These are phyloP conservation scores for Motacilla alba DNA, from an alignment of 2,113 vertebrate species.

Conservation along the genomic window DNA sequence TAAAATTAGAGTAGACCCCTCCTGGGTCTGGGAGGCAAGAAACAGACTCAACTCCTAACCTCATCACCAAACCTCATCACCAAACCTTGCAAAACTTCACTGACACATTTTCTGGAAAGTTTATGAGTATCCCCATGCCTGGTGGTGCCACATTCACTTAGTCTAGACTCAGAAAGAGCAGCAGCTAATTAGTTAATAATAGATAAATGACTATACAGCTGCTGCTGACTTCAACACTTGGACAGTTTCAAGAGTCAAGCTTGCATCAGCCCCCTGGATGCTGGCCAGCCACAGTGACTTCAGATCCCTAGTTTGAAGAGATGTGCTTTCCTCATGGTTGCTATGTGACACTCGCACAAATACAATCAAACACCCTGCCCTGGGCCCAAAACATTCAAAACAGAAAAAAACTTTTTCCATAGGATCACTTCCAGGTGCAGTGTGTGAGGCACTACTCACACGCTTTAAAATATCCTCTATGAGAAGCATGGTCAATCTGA, in stretches of 20 bases:
- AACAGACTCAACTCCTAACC: neutral
- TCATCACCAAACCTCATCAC: neutral
- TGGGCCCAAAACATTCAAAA: neutral
- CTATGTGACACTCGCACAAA: neutral
- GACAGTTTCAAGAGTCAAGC: neutral
- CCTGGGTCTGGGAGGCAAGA: neutral
- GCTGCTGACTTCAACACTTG: neutral
- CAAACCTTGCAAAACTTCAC: neutral
- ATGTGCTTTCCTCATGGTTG: neutral
- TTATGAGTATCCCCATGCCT: neutral
- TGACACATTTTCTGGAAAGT: neutral
- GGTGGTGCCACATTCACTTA: neutral
- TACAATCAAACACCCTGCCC: neutral
- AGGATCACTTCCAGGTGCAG: neutral
- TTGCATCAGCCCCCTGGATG: neutral
- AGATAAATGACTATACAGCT: neutral
- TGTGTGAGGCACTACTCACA: accelerated
- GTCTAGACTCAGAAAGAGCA: neutral
- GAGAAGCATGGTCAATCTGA: neutral
- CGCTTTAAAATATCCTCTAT: neutral
- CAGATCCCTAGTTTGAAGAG: neutral
- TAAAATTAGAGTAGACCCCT: neutral
- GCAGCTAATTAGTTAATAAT: neutral
- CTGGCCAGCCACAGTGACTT: neutral
- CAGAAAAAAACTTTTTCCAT: neutral